Evolutionary conservation across 2,113 vertebrate genomes (phyloP), one percentile per base, ranked within the genome.

Genomic region (Cyanistes caeruleus): DNA sequence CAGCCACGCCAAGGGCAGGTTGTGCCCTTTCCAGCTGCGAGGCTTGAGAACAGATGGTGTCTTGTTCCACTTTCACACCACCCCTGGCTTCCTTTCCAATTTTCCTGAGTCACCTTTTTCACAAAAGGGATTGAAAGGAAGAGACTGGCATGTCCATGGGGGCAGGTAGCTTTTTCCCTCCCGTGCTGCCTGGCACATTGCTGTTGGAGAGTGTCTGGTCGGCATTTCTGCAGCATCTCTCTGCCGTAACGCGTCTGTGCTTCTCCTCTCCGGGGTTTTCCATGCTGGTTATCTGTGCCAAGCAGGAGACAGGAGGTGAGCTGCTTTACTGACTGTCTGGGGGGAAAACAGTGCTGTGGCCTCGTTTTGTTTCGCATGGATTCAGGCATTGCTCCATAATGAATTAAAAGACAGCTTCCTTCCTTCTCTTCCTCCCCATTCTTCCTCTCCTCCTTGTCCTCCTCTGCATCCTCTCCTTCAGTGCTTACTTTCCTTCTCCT

Each of bases 101-200:
- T 88, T 72, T 75, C 53, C 67, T 17, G 33, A 90, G 35, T 82
- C 65, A 39, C 49, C 67, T 92, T 52, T 74, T 46, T 63, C 44
- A 49, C 70, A 86, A 17, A 70, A 16, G 28, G 30, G 15, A 19
- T 44, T 83, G 59, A 60, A 35, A 41, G 73, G 43, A 64, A 37
- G 82, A 51, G 56, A 75, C 41, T 1, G 13, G 37, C 46, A 14
- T 0, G 0, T 48, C 44, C 53, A 8, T 37, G 63, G 39, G 24
- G 17, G 23, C 49, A 55, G 63, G 63, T 53, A 68, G 58, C 11
- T n/a, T 59, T 76, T 82, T 3, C 13, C 70, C 55, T 89, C 15
- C 55, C 1, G 1, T 15, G 39, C 27, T 73, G 55, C 24, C 46
- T 60, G 79, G 55, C 68, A 53, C 6, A 0, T 10, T 86, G 48